These are phyloP conservation scores for Nemoura dubitans DNA, from an alignment of 2,888 invertebrate genomes.

Conservation along the genomic window DNA sequence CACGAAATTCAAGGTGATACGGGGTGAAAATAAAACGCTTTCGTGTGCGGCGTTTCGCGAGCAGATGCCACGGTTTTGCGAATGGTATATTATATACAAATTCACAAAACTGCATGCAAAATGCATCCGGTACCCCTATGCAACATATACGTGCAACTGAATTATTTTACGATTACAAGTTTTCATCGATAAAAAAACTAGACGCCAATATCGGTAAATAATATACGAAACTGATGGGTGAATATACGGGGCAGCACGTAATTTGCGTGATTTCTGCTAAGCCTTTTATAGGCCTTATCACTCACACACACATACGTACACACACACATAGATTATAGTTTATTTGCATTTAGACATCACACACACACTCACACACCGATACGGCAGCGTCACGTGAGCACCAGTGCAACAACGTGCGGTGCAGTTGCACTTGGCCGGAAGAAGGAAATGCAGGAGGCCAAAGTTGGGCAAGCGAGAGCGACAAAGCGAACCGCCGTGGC, in stretches of 20 bases:
- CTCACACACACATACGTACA: background rate
- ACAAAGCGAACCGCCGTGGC: background rate
- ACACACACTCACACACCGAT: background rate
- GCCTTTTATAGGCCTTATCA: background rate
- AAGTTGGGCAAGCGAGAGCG: background rate
- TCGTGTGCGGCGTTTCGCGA: background rate
- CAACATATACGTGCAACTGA: too few species aligned
- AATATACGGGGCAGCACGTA: background rate
- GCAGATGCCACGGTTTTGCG: background rate
- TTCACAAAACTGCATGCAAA: background rate
- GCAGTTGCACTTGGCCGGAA: slow-evolving; percentile 15
- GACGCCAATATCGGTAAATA: background rate
- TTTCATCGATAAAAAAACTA: background rate
- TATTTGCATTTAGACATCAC: background rate
- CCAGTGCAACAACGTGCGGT: background rate
- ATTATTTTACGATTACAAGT: background rate
- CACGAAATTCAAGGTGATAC: background rate
- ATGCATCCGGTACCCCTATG: slow-evolving; percentile 7
- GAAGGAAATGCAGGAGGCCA: slow-evolving; percentile 34
- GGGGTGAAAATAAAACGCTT: background rate
- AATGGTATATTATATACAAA: too few species aligned
- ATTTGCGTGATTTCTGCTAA: background rate
- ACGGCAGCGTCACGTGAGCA: background rate
- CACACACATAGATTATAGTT: background rate
- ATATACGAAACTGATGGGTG: background rate